Evolutionary conservation across 2,113 vertebrate species (phyloP).

Genomic region (Polypterus bichir): DNA sequence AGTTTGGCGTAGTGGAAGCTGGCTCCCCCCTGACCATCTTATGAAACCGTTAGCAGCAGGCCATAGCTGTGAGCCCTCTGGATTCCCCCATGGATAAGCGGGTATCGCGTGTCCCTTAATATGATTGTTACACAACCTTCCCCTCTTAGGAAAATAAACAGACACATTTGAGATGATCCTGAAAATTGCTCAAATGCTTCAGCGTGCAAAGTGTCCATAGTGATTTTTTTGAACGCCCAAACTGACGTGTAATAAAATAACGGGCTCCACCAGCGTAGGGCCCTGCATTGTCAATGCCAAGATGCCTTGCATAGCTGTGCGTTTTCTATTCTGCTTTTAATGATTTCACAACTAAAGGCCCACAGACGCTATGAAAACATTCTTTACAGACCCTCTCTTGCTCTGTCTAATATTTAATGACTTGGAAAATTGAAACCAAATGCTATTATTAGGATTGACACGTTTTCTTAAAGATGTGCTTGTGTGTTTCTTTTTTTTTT

Average conservation of each 20-base stretch:
- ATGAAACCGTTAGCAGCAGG: too few relatives aligned
- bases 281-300: constrained; percentile 36
- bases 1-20: too few relatives aligned
- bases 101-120: too few relatives aligned
- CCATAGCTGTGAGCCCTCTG: too few relatives aligned
- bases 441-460: constrained; percentile 4
- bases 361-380: constrained; percentile 28
- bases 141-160: too few relatives aligned
- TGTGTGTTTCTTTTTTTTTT: background rate
- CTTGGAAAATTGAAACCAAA: constrained; percentile 8
- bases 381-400: background rate
- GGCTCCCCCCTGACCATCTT: too few relatives aligned
- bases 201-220: constrained; percentile 5
- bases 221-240: constrained; percentile 16
- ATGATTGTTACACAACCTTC: too few relatives aligned
- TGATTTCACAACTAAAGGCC: constrained; percentile 23
- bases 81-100: too few relatives aligned
- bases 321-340: constrained; percentile 40
- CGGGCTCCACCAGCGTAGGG: constrained; percentile 19
- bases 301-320: constrained; percentile 49
- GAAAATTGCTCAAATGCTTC: too few relatives aligned
- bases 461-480: background rate
- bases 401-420: constrained; percentile 9
- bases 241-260: constrained; percentile 27
- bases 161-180: too few relatives aligned